Percentiles rank a stretch among this genome's conserved stretches.
Evolutionary conservation across 1,140 invertebrate species (phyloP).

Genomic region (Drosophila lacteicornis): DNA sequence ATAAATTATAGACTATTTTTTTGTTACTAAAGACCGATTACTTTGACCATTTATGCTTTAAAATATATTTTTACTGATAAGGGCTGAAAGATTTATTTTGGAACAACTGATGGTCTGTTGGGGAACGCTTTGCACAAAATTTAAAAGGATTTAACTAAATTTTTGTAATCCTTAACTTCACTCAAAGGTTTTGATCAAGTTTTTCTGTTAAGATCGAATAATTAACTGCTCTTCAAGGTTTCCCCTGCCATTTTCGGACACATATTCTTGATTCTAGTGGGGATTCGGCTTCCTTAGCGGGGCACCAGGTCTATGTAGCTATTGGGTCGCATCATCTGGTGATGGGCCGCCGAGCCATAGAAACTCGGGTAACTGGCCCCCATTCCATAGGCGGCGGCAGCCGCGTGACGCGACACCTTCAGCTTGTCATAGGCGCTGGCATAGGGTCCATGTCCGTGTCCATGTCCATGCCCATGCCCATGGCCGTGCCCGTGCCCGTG

Average conservation of each 20-base stretch:
- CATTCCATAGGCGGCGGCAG: constrained; percentile 72
- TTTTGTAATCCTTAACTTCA: background rate
- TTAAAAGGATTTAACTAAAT: too few species aligned
- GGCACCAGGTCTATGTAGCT: constrained; percentile 84
- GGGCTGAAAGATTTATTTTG: background rate
- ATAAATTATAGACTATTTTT: too few species aligned
- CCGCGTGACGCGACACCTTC: constrained; percentile 73
- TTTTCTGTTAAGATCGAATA: too few species aligned
- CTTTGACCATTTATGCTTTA: too few species aligned
- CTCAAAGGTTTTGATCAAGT: background rate
- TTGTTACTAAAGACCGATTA: too few species aligned
- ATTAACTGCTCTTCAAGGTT: too few species aligned
- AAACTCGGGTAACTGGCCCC: constrained; percentile 76
- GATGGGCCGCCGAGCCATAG: constrained; percentile 74
- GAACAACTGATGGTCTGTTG: background rate
- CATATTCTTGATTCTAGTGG: background rate
- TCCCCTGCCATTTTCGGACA: background rate
- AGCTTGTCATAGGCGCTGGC: constrained; percentile 83
- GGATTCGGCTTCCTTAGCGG: constrained; percentile 43
- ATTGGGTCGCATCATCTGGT: constrained; percentile 82
- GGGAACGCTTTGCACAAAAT: too few species aligned
- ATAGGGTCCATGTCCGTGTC: constrained; percentile 62
- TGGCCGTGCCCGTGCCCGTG: constrained; percentile 66
- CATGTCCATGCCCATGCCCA: constrained; percentile 57
- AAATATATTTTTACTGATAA: too few species aligned